These are phyloP conservation scores for Drosophila ogumai DNA, from an alignment of 1,140 invertebrate species.

Conservation along the genomic window DNA sequence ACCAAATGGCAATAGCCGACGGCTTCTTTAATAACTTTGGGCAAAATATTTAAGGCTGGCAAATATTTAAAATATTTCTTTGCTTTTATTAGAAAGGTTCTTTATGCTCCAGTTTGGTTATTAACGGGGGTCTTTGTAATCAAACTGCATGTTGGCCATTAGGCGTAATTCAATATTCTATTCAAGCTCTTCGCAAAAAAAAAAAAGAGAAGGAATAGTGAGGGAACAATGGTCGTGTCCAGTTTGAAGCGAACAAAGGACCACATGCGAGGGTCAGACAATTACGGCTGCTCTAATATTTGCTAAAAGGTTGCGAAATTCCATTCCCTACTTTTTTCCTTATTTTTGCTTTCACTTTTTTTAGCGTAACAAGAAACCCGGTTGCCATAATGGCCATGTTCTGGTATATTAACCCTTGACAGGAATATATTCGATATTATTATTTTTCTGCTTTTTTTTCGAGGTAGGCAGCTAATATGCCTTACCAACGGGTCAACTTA, in stretches of 20 bases:
- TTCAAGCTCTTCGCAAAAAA: constrained; percentile 47
- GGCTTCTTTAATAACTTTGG: constrained; percentile 32
- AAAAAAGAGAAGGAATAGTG: not conserved
- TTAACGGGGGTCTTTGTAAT: constrained; percentile 44
- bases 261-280: constrained; percentile 24
- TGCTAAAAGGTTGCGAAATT: constrained; percentile 44
- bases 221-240: constrained; percentile 21
- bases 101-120: constrained; percentile 29
- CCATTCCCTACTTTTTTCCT: not conserved
- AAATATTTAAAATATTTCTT: constrained; percentile 75
- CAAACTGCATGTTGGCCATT: constrained; percentile 61
- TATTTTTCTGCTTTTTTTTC: not conserved
- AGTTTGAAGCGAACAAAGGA: constrained; percentile 29
- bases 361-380: constrained; percentile 33
- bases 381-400: constrained; percentile 40
- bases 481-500: not conserved
- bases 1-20: constrained; percentile 13
- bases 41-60: constrained; percentile 55
- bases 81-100: constrained; percentile 47
- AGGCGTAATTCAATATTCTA: constrained; percentile 79
- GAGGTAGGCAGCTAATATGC: not conserved
- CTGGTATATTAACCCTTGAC: constrained; percentile 57
- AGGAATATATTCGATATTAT: constrained; percentile 24
- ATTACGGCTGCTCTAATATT: constrained; percentile 37
- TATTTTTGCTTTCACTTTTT: constrained; percentile 33